Conservation (phyloP, 2,888 invertebrate genomes). For the Thereva unica region DNA sequence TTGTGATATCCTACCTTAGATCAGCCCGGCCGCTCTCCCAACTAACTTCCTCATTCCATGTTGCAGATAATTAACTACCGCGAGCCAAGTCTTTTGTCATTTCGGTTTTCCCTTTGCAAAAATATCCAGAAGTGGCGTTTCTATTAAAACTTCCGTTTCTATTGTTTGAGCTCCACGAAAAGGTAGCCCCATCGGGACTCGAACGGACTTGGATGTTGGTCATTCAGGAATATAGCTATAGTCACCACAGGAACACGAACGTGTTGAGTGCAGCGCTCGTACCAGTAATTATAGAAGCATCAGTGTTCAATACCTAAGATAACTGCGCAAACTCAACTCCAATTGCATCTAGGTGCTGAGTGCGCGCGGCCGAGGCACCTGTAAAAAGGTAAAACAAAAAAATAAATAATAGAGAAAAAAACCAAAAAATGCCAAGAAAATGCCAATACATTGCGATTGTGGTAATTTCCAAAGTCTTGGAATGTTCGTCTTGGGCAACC, state of each 20-base stretch:
- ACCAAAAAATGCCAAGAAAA: slow-evolving; percentile 20
- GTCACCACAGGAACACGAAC: too few species aligned
- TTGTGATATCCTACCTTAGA: too few species aligned
- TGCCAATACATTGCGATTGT: slow-evolving; percentile 31
- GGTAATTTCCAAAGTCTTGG: slow-evolving; percentile 36
- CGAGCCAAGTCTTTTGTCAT: slow-evolving; percentile 16
- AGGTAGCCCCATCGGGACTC: too few species aligned
- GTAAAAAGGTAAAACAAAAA: slow-evolving; percentile 13
- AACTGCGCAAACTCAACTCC: slow-evolving; percentile 16
- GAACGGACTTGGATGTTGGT: too few species aligned
- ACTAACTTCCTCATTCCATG: slow-evolving; percentile 26
- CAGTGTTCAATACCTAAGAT: neutral
- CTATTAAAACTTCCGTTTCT: too few species aligned
- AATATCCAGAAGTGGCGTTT: slow-evolving; percentile 14
- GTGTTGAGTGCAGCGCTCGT: too few species aligned
- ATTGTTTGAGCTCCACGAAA: too few species aligned
- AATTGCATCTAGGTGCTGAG: slow-evolving; percentile 17
- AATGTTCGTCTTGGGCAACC: slow-evolving; percentile 28
- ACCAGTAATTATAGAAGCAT: neutral
- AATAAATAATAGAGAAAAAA: too few species aligned
- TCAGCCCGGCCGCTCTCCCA: too few species aligned
- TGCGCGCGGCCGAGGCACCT: slow-evolving; percentile 13
- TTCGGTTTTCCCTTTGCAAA: slow-evolving; percentile 10
- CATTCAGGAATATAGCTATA: too few species aligned
- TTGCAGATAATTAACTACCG: slow-evolving; percentile 24